A percentile compares a stretch with the other conserved stretches of the same genome.
phyloP scores from a whole-genome alignment of 2,888 invertebrate species.

The Amorpha juglandis region DNA sequence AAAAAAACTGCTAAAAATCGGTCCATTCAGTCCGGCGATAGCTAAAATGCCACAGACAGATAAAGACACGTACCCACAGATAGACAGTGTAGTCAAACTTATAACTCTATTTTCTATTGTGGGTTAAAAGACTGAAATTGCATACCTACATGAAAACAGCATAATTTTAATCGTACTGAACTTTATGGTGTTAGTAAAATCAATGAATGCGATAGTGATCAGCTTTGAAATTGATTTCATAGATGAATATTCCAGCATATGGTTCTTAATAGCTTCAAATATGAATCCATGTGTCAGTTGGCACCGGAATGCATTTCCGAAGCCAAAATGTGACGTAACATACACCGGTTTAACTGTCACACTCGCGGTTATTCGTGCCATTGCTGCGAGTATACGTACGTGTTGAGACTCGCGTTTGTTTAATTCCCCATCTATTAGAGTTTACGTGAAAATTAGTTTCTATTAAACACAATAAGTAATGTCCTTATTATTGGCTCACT shows the following conservation, averaged over 20 bases:
- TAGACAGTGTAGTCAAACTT: too few species aligned
- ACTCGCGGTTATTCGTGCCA: constrained; percentile 57
- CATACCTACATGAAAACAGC: too few species aligned
- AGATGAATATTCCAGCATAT: constrained; percentile 47
- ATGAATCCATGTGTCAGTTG: constrained; percentile 53
- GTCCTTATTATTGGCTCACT: too few species aligned
- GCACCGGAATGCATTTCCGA: constrained; percentile 60
- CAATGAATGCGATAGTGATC: neutral
- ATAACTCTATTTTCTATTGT: too few species aligned
- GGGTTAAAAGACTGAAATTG: too few species aligned
- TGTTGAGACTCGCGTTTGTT: constrained; percentile 45
- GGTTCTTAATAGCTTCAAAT: constrained; percentile 46
- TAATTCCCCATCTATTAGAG: constrained; percentile 44
- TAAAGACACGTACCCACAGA: too few species aligned
- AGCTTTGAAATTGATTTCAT: constrained; percentile 31
- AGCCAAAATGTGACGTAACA: constrained; percentile 67
- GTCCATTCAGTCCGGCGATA: too few species aligned
- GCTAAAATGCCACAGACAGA: too few species aligned
- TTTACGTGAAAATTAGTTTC: constrained; percentile 4
- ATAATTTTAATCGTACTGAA: too few species aligned
- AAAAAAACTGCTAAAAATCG: too few species aligned
- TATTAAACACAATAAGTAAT: neutral
- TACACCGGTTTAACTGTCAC: constrained; percentile 50
- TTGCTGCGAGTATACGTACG: constrained; percentile 52
- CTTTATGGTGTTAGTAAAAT: neutral